A percentile compares a stretch with the other conserved stretches of the same genome.
Evolutionary conservation across 2,113 vertebrate species (phyloP).

Genomic region (Triplophysa tibetana): DNA sequence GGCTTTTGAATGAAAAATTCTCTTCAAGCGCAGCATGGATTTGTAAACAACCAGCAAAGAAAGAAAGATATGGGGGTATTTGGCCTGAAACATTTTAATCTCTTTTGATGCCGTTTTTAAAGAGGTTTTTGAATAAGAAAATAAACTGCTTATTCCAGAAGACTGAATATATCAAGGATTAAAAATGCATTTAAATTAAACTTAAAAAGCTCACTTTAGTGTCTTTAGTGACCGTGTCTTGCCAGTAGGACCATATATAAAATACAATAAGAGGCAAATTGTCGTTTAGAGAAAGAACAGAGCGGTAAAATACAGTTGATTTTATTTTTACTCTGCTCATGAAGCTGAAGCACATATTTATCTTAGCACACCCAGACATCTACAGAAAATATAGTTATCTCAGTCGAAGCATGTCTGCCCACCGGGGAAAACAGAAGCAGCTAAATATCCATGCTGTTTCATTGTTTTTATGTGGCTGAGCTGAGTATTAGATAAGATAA

Average conservation of each 20-base stretch:
- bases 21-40: neutral
- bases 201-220: slow-evolving; percentile 7
- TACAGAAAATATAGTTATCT: slow-evolving; percentile 42
- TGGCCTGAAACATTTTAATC: neutral
- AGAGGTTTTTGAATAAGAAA: neutral
- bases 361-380: slow-evolving; percentile 3
- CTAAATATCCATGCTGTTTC: slow-evolving; percentile 40
- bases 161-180: no score
- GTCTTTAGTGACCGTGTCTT: slow-evolving; percentile 46
- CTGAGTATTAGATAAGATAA: slow-evolving; percentile 11
- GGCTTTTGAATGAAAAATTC: neutral
- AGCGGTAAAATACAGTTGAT: slow-evolving; percentile 34
- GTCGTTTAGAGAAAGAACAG: slow-evolving; percentile 43
- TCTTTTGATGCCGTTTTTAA: neutral
- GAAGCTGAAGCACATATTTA: slow-evolving; percentile 34
- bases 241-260: slow-evolving; percentile 42
- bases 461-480: slow-evolving; percentile 25
- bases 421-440: slow-evolving; percentile 15
- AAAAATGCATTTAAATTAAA: slow-evolving; percentile 44
- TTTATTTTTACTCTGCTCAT: slow-evolving; percentile 47
- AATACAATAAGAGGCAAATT: slow-evolving; percentile 21
- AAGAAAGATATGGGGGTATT: neutral
- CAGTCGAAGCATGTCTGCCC: slow-evolving; percentile 40
- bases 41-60: neutral
- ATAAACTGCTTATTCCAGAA: neutral